These are phyloP conservation scores for Tetrao urogallus DNA, from an alignment of 2,113 vertebrate genomes.

Conservation along the genomic window DNA sequence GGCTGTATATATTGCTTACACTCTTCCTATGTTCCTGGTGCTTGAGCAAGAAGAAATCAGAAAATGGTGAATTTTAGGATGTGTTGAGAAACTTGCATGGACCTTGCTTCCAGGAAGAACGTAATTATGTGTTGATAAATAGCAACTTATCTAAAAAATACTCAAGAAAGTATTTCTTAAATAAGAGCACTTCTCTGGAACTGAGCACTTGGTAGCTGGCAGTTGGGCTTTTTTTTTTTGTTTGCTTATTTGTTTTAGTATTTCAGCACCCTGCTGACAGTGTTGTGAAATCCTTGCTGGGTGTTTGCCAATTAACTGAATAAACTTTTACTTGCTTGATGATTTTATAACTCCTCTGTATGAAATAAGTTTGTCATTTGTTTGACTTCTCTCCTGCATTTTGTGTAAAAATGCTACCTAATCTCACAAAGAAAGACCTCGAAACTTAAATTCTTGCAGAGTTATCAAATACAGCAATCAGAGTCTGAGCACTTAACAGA, in stretches of 20 bases:
- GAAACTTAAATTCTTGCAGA: not conserved
- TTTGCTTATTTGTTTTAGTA: not conserved
- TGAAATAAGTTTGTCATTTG: conserved; percentile 21
- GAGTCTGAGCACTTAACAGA: not conserved
- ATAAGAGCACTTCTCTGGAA: conserved; percentile 18
- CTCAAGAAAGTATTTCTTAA: not conserved
- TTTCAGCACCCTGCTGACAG: conserved; percentile 51
- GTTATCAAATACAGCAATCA: not conserved
- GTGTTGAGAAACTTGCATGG: not conserved
- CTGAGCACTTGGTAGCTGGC: not conserved
- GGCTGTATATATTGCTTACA: not conserved
- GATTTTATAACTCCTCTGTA: conserved; percentile 31
- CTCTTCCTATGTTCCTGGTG: not conserved
- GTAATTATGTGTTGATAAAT: not conserved
- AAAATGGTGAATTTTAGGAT: not conserved
- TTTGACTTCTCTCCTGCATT: not conserved
- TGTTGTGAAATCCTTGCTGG: conserved; percentile 52
- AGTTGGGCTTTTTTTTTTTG: not conserved
- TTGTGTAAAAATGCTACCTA: not conserved
- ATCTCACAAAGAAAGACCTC: not conserved
- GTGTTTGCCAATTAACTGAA: conserved; percentile 39
- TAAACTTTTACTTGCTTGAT: conserved; percentile 46
- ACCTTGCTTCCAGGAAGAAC: conserved; percentile 38
- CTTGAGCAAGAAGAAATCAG: not conserved
- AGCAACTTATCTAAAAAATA: conserved; percentile 45